These are phyloP conservation scores for Trachops cirrhosus DNA, from an alignment of 2,797 vertebrate genomes.

Conservation along the genomic window DNA sequence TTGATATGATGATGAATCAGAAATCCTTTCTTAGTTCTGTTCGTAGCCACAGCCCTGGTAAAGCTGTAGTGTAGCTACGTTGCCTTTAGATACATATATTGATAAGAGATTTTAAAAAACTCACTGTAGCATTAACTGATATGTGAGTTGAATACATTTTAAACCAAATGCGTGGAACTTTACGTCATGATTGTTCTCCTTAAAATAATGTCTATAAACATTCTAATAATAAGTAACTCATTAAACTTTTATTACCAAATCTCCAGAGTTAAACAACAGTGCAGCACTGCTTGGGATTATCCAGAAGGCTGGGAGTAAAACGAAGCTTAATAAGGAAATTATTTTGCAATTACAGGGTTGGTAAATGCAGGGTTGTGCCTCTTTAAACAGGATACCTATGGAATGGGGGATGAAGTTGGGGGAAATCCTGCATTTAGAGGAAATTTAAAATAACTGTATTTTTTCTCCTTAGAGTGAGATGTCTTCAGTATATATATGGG, in stretches of 20 bases:
- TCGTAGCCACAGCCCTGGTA: constrained; percentile 57
- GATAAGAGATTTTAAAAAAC: constrained; percentile 72
- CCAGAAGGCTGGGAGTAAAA: constrained; percentile 40
- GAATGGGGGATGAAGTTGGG: not conserved
- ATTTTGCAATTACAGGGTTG: constrained; percentile 60
- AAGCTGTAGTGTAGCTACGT: constrained; percentile 69
- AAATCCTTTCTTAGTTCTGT: constrained; percentile 60
- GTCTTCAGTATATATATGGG: not conserved
- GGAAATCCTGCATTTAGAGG: constrained; percentile 24
- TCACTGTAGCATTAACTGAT: constrained; percentile 54
- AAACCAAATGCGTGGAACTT: constrained; percentile 47
- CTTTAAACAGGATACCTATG: not conserved
- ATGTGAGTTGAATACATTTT: constrained; percentile 64
- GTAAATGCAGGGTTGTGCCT: not conserved
- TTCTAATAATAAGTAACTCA: constrained; percentile 71
- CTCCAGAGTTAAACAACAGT: constrained; percentile 58
- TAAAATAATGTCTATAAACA: constrained; percentile 65
- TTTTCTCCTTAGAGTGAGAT: constrained; percentile 3
- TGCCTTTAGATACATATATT: constrained; percentile 60
- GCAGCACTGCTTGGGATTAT: constrained; percentile 20
- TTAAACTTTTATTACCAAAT: constrained; percentile 69
- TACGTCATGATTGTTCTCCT: constrained; percentile 66
- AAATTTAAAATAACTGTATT: constrained; percentile 40
- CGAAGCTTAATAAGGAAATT: constrained; percentile 57
- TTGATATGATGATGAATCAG: constrained; percentile 58